A percentile compares a stretch with the other conserved stretches of the same genome.
phyloP scores from a whole-genome alignment of 2,888 invertebrate species.

The Tortrix viridana region DNA sequence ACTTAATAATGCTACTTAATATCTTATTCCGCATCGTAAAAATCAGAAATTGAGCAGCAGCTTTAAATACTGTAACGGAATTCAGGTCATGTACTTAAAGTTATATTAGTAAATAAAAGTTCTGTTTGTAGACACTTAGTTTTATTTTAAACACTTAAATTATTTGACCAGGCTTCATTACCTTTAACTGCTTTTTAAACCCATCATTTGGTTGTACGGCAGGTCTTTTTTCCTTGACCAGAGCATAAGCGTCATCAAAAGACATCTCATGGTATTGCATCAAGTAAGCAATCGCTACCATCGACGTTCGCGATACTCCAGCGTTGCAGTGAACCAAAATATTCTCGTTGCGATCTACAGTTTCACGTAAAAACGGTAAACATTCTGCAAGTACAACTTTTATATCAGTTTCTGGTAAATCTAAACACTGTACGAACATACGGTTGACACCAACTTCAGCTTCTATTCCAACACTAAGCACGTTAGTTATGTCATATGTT shows the following conservation, averaged over 20 bases:
- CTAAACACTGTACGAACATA: conserved; percentile 87
- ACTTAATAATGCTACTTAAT: conserved; percentile 19
- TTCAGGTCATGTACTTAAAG: conserved; percentile 69
- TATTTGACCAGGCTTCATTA: conserved; percentile 52
- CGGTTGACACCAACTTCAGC: conserved; percentile 64
- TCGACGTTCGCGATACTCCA: conserved; percentile 93
- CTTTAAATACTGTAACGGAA: conserved; percentile 34
- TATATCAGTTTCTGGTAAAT: conserved; percentile 89
- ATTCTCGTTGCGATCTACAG: conserved; percentile 74
- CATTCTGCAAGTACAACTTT: conserved; percentile 77
- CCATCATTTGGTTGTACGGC: conserved; percentile 92
- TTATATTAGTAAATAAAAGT: conserved; percentile 70
- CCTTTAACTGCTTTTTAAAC: conserved; percentile 88
- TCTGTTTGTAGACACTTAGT: conserved; percentile 43
- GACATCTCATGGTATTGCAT: conserved; percentile 85
- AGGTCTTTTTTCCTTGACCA: conserved; percentile 87
- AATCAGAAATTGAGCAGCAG: conserved; percentile 1
- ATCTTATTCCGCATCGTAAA: conserved; percentile 17
- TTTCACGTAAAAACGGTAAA: conserved; percentile 86
- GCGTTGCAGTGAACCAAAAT: conserved; percentile 96
- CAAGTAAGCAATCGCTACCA: conserved; percentile 91
- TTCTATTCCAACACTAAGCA: conserved; percentile 90
- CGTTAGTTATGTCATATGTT: conserved; percentile 86
- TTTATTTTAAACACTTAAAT: conserved; percentile 41
- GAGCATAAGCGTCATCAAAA: conserved; percentile 86